phyloP scores from a whole-genome alignment of 35 echinoderm and acorn worm species.

The Lytechinus variegatus region DNA sequence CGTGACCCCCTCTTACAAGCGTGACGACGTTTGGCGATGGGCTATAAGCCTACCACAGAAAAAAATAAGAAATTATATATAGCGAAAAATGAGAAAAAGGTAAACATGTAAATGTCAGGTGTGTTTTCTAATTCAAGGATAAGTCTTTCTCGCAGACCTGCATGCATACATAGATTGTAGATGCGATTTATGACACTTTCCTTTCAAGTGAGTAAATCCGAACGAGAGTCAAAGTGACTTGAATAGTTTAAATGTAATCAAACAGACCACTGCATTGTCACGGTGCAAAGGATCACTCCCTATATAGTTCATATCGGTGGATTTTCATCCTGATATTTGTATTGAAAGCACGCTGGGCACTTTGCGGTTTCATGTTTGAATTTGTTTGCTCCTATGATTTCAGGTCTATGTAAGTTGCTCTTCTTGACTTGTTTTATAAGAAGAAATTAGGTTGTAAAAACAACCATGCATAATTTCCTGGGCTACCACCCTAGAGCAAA shows the following conservation, averaged over 20 bases:
- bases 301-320: neutral
- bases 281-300: neutral
- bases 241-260: constrained; percentile 20
- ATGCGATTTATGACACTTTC: neutral
- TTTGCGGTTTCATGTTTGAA: constrained; percentile 12
- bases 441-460: constrained; percentile 7
- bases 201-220: neutral
- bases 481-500: neutral
- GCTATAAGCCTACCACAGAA: neutral
- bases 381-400: neutral
- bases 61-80: neutral
- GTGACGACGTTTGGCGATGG: neutral
- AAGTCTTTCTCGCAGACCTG: neutral
- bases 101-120: neutral
- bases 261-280: neutral
- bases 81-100: neutral
- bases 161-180: neutral
- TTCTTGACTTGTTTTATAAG: neutral
- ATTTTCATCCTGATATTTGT: neutral
- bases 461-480: neutral
- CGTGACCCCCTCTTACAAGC: neutral
- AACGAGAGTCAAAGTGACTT: neutral
- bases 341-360: neutral
- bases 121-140: constrained; percentile 11
- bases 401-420: neutral